phyloP scores from a whole-genome alignment of 1,140 invertebrate genomes.

The Drosophila neocordata region DNA sequence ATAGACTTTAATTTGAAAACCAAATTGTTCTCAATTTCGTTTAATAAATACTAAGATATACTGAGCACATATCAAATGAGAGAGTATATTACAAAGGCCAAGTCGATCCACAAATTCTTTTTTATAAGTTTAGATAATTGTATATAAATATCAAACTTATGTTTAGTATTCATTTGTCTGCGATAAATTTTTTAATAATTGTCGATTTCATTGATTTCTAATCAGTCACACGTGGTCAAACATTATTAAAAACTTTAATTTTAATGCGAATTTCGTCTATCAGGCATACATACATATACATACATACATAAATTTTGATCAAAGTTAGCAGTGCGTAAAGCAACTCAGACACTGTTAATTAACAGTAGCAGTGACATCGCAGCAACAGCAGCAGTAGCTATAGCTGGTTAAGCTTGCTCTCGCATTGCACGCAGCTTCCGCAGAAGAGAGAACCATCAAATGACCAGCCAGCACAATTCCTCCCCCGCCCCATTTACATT shows the following conservation, averaged over 20 bases:
- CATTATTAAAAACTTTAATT: not conserved
- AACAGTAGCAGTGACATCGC: not conserved
- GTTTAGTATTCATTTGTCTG: not conserved
- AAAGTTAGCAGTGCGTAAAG: slow-evolving; percentile 1
- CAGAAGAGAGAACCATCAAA: not conserved
- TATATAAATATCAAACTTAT: not conserved
- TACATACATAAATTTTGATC: not conserved
- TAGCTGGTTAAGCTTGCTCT: not conserved
- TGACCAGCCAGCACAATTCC: not conserved
- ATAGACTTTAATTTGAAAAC: not conserved
- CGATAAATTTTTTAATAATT: not conserved
- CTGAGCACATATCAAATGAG: not conserved
- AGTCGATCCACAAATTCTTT: too few species aligned
- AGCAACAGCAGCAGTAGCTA: not conserved
- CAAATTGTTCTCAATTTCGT: not conserved
- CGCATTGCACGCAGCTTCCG: slow-evolving; percentile 8
- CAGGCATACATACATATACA: not conserved
- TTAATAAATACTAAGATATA: not conserved
- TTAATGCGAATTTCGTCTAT: slow-evolving; percentile 1
- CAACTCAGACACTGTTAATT: slow-evolving; percentile 5
- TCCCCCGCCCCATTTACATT: not conserved
- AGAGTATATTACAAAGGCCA: not conserved
- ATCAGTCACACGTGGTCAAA: not conserved
- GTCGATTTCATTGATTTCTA: not conserved
- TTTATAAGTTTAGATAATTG: too few species aligned